Conservation (phyloP, 2,113 vertebrate genomes). For the Meriones unguiculatus region DNA sequence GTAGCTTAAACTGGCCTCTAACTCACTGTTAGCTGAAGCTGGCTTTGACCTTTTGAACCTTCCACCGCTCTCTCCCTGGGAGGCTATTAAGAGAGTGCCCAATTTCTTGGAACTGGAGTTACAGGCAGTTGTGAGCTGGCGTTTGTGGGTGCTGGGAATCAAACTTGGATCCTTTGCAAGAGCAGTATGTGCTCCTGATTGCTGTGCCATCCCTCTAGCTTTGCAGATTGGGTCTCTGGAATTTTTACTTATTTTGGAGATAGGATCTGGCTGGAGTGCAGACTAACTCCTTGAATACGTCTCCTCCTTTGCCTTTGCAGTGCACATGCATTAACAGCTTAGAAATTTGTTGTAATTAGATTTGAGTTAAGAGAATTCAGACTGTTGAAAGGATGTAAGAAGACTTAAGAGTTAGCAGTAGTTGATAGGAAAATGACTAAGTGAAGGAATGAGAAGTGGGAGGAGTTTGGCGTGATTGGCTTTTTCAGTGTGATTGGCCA, state of each 20-base stretch:
- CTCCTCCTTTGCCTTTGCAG: neutral
- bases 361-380: neutral
- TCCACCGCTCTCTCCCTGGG: neutral
- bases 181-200: neutral
- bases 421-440: neutral
- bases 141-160: neutral
- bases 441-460: constrained; percentile 9
- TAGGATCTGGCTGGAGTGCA: neutral
- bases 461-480: neutral
- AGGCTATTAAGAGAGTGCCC: neutral
- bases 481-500: neutral
- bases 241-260: neutral
- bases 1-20: too few relatives aligned
- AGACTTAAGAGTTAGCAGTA: neutral
- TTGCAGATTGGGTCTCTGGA: neutral
- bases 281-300: neutral
- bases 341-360: neutral
- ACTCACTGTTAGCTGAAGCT: neutral
- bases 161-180: neutral
- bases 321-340: neutral
- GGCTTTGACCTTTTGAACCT: neutral
- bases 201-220: neutral
- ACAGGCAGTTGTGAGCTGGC: neutral
- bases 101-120: neutral
- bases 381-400: constrained; percentile 12